A percentile compares a stretch with the other conserved stretches of the same genome.
These are phyloP conservation scores for Sisyra terminalis DNA, from an alignment of 2,888 invertebrate genomes.

Conservation along the genomic window DNA sequence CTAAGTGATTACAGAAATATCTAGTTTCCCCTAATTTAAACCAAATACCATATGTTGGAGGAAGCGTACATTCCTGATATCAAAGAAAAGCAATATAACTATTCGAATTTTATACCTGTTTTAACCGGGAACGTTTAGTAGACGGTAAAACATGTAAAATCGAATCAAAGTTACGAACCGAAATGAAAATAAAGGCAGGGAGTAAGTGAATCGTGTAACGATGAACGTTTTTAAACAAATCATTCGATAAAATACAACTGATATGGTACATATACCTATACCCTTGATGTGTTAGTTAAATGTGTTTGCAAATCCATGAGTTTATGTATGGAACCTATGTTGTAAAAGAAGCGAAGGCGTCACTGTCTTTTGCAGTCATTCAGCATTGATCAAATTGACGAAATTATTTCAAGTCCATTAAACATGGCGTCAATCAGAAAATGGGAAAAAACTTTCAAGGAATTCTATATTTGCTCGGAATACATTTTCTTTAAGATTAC, in stretches of 20 bases:
- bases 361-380: constrained; percentile 10
- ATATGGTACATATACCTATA: neutral
- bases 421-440: constrained; percentile 23
- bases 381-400: constrained; percentile 21
- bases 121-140: constrained; percentile 23
- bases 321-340: neutral
- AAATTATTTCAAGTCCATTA: constrained; percentile 30
- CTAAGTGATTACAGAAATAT: too few species aligned
- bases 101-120: constrained; percentile 30
- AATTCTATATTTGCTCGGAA: constrained; percentile 1
- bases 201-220: constrained; percentile 8
- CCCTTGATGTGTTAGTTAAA: too few species aligned
- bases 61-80: too few species aligned
- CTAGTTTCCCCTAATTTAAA: too few species aligned
- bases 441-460: constrained; percentile 3
- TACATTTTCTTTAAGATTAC: constrained; percentile 1
- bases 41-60: too few species aligned
- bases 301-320: too few species aligned
- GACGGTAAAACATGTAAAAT: constrained; percentile 20
- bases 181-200: constrained; percentile 13
- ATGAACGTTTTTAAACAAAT: constrained; percentile 4
- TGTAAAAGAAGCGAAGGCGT: constrained; percentile 12
- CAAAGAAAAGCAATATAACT: constrained; percentile 11
- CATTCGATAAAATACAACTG: neutral
- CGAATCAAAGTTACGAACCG: constrained; percentile 15